Conservation (phyloP, 1,140 invertebrate species). For the Neuroterus valhalla region DNA sequence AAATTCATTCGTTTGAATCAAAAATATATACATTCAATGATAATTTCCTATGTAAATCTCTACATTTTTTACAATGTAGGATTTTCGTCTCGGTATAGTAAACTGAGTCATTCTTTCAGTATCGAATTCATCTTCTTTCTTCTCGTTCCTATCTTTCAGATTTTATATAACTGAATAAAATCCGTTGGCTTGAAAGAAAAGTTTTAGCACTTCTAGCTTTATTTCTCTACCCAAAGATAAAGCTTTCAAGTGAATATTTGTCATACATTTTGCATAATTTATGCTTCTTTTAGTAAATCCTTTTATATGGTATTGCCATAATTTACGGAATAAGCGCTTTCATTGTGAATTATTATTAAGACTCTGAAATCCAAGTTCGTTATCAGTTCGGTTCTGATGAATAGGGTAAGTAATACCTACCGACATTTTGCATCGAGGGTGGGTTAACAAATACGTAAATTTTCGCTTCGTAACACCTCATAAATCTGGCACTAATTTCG, state of each 20-base stretch:
- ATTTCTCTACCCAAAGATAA: no score
- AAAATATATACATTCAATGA: background rate
- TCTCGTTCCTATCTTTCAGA: no score
- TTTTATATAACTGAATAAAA: no score
- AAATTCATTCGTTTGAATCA: background rate
- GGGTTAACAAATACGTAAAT: conserved; percentile 16
- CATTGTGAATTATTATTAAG: background rate
- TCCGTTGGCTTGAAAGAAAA: no score
- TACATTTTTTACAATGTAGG: no score
- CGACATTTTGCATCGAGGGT: conserved; percentile 4
- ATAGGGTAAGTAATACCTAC: background rate
- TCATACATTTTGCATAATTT: background rate
- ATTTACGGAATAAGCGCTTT: background rate
- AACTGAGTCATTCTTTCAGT: no score
- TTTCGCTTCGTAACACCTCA: conserved; percentile 19
- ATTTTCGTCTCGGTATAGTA: no score
- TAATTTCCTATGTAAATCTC: no score
- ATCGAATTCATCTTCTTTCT: no score
- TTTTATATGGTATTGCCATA: background rate
- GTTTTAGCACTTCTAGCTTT: no score
- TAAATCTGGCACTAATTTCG: conserved; percentile 6
- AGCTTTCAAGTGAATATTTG: background rate
- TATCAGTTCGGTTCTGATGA: background rate
- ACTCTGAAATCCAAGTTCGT: background rate
- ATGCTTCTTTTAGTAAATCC: background rate